A percentile compares a stretch with the other conserved stretches of the same genome.
These are phyloP conservation scores for Dusona sp. DNA, from an alignment of 2,888 invertebrate genomes.

Conservation along the genomic window DNA sequence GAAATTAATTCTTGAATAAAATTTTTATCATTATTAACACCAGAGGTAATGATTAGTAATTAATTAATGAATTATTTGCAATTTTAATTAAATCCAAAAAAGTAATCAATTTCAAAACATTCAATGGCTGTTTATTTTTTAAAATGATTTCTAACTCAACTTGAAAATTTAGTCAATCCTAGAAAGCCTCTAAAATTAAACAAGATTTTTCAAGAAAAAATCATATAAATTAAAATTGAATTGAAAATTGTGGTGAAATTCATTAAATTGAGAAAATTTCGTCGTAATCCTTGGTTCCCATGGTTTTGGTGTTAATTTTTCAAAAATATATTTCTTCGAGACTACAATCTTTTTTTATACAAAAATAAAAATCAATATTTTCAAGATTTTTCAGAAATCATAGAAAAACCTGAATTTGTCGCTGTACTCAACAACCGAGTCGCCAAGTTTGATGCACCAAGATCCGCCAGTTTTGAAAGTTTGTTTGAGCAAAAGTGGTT, in stretches of 20 bases:
- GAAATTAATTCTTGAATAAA: too few relatives aligned
- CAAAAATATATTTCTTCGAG: background rate
- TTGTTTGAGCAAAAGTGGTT: constrained; percentile 94
- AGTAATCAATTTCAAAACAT: too few relatives aligned
- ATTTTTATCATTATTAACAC: background rate
- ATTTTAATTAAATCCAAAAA: too few relatives aligned
- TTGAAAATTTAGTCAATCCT: background rate
- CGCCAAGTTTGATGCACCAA: constrained; percentile 95
- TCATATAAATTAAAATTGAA: background rate
- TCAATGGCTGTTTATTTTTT: too few relatives aligned
- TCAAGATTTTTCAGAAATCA: background rate
- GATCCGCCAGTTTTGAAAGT: constrained; percentile 95
- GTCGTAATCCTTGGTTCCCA: background rate
- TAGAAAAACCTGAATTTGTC: constrained; percentile 90
- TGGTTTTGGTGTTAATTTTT: background rate
- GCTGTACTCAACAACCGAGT: constrained; percentile 95
- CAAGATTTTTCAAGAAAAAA: too few relatives aligned
- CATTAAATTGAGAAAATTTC: background rate
- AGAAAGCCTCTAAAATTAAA: too few relatives aligned
- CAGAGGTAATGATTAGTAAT: background rate
- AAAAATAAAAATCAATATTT: background rate
- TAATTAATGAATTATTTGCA: background rate
- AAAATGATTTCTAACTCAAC: too few relatives aligned
- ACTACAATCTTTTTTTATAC: background rate
- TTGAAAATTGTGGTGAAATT: background rate